A percentile compares a stretch with the other conserved stretches of the same genome.
Conservation (phyloP, 1,140 invertebrate species). For the Brachionus sp. region DNA sequence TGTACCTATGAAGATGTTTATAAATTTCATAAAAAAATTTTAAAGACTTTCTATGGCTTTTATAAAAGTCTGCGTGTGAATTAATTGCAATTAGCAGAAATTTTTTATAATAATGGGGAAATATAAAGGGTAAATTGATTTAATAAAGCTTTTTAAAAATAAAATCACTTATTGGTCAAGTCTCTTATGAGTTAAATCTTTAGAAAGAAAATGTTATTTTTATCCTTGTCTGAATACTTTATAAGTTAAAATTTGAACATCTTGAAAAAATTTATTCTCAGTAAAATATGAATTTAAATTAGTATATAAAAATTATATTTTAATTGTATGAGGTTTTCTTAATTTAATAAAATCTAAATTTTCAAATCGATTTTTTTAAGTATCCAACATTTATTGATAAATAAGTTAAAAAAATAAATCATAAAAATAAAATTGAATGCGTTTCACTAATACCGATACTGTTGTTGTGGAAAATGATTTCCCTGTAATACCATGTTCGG, state of each 20-base stretch:
- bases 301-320: neutral
- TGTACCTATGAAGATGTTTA: too few relatives aligned
- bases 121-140: too few relatives aligned
- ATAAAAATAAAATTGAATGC: neutral
- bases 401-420: neutral
- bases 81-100: too few relatives aligned
- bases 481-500: neutral
- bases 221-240: too few relatives aligned
- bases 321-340: neutral
- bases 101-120: too few relatives aligned
- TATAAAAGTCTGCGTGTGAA: too few relatives aligned
- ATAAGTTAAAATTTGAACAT: neutral
- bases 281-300: neutral
- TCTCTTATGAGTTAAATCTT: too few relatives aligned
- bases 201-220: too few relatives aligned
- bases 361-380: neutral
- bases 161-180: too few relatives aligned
- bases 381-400: constrained; percentile 10
- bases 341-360: neutral
- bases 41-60: too few relatives aligned
- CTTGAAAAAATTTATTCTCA: neutral
- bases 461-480: neutral
- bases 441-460: constrained; percentile 6
- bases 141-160: too few relatives aligned
- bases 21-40: too few relatives aligned